These are phyloP conservation scores for Lamprologus tigripictilis DNA, from an alignment of 2,113 vertebrate genomes.

Conservation along the genomic window DNA sequence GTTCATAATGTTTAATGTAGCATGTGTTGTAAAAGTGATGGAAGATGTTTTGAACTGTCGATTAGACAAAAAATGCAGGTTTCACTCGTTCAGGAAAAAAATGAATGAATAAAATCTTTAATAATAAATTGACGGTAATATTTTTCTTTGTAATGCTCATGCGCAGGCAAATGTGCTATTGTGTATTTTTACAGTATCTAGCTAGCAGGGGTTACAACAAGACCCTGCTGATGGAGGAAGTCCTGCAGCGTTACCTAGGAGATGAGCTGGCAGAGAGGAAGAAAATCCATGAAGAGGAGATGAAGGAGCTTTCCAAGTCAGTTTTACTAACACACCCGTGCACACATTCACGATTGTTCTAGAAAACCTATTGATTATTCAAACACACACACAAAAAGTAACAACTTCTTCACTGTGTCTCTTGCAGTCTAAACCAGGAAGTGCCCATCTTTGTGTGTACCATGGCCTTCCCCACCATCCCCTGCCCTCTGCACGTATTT, in stretches of 20 bases:
- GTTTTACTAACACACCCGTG: neutral
- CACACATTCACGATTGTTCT: neutral
- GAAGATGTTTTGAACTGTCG: neutral
- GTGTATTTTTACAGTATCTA: constrained; percentile 74
- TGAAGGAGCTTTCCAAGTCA: constrained; percentile 88
- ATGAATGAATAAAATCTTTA: neutral
- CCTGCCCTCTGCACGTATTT: constrained; percentile 87
- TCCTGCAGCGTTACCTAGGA: constrained; percentile 80
- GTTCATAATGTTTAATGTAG: neutral
- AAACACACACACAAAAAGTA: neutral
- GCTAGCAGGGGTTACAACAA: constrained; percentile 84
- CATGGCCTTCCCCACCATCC: constrained; percentile 91
- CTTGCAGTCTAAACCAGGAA: constrained; percentile 84
- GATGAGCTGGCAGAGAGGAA: constrained; percentile 85
- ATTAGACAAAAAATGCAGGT: neutral
- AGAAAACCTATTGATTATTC: neutral
- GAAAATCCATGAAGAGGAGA: constrained; percentile 88
- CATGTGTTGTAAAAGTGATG: neutral
- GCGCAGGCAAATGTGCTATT: neutral
- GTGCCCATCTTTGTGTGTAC: constrained; percentile 94
- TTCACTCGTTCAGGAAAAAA: neutral
- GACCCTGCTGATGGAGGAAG: constrained; percentile 83
- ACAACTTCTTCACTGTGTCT: neutral
- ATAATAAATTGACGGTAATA: neutral
- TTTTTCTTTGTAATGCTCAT: neutral